phyloP scores from a whole-genome alignment of 1,140 invertebrate species.

The Drosophila arizonae region DNA sequence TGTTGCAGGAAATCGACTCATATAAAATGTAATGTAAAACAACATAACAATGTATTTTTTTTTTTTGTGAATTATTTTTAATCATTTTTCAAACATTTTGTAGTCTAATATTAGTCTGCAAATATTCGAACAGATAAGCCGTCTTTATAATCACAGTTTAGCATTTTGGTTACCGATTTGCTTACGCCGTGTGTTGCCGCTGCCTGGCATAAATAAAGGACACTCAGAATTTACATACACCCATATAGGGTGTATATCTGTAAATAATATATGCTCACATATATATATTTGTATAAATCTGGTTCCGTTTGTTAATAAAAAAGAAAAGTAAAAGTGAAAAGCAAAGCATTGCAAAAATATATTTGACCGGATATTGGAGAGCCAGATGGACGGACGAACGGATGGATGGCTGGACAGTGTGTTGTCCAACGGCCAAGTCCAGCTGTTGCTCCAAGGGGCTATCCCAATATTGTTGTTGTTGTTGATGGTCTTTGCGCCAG shows the following conservation, averaged over 20 bases:
- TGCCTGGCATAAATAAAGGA: background rate
- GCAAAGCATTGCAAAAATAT: constrained; percentile 17
- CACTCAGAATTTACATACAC: background rate
- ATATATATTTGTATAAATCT: constrained; percentile 6
- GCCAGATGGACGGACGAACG: background rate
- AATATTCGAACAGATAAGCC: too few species aligned
- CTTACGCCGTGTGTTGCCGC: background rate
- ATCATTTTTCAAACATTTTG: too few species aligned
- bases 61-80: too few species aligned
- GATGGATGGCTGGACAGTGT: constrained; percentile 3
- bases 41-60: too few species aligned
- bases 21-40: too few species aligned
- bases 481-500: constrained; percentile 11
- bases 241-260: background rate
- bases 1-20: too few species aligned
- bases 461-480: background rate
- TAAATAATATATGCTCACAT: background rate
- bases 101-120: too few species aligned
- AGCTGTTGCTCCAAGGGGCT: constrained; percentile 20
- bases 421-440: constrained; percentile 5
- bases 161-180: background rate
- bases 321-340: constrained; percentile 15
- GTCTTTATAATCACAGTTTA: background rate
- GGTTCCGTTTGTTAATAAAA: constrained; percentile 1
- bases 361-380: constrained; percentile 8